Evolutionary conservation across 2,888 invertebrate genomes (phyloP).

Genomic region (Drosophila acutilabella): DNA sequence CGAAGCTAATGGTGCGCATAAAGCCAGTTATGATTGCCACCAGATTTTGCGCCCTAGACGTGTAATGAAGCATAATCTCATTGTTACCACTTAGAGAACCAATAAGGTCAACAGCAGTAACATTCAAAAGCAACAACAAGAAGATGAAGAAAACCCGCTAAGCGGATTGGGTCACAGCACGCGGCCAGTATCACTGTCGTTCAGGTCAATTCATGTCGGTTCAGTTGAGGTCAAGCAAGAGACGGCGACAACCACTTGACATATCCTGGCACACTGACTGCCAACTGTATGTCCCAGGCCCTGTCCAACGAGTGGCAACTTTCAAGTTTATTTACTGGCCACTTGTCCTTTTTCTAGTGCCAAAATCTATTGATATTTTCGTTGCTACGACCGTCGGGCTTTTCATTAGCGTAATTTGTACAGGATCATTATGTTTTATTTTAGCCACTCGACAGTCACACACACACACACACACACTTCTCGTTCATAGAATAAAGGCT

Average conservation of each 20-base stretch:
- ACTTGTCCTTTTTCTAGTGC: conserved; percentile 68
- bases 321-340: conserved; percentile 78
- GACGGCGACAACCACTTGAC: conserved; percentile 75
- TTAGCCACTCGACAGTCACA: conserved; percentile 40
- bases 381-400: conserved; percentile 55
- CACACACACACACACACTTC: conserved; percentile 13
- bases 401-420: conserved; percentile 79
- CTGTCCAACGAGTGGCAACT: conserved; percentile 60
- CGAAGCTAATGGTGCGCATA: conserved; percentile 75
- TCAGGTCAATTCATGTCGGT: conserved; percentile 17
- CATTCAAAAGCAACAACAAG: conserved; percentile 36
- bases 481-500: conserved; percentile 15
- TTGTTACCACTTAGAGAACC: conserved; percentile 78
- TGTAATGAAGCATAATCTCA: conserved; percentile 81
- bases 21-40: conserved; percentile 78
- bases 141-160: conserved; percentile 42
- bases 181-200: conserved; percentile 35
- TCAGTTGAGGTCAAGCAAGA: conserved; percentile 25
- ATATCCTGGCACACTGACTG: conserved; percentile 67
- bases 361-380: conserved; percentile 37
- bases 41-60: conserved; percentile 40
- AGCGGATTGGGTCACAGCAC: conserved; percentile 74
- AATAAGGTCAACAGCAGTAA: conserved; percentile 67
- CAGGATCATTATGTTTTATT: conserved; percentile 65
- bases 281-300: conserved; percentile 14